phyloP scores from a whole-genome alignment of 1,140 invertebrate genomes.

The Lerema accius region DNA sequence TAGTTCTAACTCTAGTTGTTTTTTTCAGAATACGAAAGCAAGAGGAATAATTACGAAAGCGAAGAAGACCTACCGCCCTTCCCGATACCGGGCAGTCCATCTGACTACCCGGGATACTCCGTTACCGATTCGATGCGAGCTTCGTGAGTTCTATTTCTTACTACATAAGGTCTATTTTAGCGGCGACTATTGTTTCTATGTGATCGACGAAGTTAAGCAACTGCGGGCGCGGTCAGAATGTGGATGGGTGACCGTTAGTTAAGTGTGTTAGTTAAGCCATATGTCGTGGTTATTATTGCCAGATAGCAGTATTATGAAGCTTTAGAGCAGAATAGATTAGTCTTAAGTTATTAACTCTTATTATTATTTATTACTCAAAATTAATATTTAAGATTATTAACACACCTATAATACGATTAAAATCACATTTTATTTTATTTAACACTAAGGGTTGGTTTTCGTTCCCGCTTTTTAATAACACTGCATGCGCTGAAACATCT shows the following conservation, averaged over 20 bases:
- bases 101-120: conserved; percentile 51
- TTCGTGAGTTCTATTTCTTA: conserved; percentile 48
- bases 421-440: background rate
- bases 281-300: too few relatives aligned
- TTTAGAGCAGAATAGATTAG: too few relatives aligned
- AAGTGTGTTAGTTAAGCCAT: too few relatives aligned
- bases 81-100: conserved; percentile 71
- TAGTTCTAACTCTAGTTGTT: too few relatives aligned
- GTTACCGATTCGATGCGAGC: conserved; percentile 1
- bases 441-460: background rate
- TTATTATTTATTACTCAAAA: too few relatives aligned
- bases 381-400: too few relatives aligned
- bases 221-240: too few relatives aligned
- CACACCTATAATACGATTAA: background rate
- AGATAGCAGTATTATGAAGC: too few relatives aligned
- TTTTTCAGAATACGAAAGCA: conserved; percentile 58
- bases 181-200: too few relatives aligned
- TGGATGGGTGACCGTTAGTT: too few relatives aligned
- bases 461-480: conserved; percentile 49
- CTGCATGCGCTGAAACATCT: conserved; percentile 37
- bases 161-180: conserved; percentile 3
- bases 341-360: too few relatives aligned
- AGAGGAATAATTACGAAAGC: conserved; percentile 67
- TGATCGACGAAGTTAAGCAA: too few relatives aligned
- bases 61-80: conserved; percentile 76